These are phyloP conservation scores for Linepithema humile DNA, from an alignment of 1,140 invertebrate species.

Conservation along the genomic window DNA sequence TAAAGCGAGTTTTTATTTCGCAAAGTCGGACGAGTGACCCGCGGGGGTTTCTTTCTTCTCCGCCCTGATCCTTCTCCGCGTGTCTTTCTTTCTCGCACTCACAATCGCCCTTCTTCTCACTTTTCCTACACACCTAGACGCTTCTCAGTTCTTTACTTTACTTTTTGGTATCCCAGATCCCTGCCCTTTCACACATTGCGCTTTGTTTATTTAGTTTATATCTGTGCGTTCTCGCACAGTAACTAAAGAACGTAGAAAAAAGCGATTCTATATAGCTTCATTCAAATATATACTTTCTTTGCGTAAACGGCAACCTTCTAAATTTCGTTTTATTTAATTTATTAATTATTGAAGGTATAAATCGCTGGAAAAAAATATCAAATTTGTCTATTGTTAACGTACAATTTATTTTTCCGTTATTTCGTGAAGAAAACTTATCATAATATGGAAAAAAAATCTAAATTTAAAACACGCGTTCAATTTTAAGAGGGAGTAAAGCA, in stretches of 20 bases:
- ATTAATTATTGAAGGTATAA: too few species aligned
- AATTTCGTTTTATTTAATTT: too few species aligned
- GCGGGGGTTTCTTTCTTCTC: conserved; percentile 68
- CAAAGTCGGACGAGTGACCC: conserved; percentile 79
- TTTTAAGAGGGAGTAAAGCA: not conserved
- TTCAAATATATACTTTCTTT: too few species aligned
- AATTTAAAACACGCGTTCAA: too few species aligned
- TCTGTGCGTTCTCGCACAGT: not conserved
- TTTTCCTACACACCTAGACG: not conserved
- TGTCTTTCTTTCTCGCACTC: conserved; percentile 11
- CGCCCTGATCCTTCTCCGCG: not conserved
- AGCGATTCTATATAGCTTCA: not conserved
- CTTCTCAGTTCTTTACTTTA: conserved; percentile 63
- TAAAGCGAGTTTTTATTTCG: conserved; percentile 83
- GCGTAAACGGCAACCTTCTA: too few species aligned
- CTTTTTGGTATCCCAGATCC: conserved; percentile 48
- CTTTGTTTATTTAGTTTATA: conserved; percentile 62
- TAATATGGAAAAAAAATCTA: too few species aligned
- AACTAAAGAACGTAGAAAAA: conserved; percentile 32
- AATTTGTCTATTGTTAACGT: too few species aligned
- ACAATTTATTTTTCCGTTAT: too few species aligned
- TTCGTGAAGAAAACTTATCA: too few species aligned
- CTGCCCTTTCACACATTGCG: conserved; percentile 10
- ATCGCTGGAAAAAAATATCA: too few species aligned
- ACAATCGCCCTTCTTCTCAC: conserved; percentile 33